Conservation (phyloP, 2,113 vertebrate genomes). For the Perognathus longimembris region DNA sequence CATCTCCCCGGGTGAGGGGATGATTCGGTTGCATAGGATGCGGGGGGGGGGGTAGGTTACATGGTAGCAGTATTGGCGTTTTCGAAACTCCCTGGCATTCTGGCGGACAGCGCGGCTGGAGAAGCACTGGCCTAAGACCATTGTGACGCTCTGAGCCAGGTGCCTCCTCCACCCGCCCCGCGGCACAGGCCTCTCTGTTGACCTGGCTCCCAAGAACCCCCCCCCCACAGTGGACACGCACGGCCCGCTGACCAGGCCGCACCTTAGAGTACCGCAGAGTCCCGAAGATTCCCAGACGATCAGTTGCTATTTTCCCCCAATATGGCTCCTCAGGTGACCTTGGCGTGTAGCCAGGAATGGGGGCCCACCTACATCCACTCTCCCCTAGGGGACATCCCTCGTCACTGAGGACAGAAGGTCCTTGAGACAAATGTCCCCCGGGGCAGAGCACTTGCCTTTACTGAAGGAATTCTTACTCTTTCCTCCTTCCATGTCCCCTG, state of each 20-base stretch:
- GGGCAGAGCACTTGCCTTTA: neutral
- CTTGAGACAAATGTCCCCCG: fast-evolving
- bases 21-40: fast-evolving
- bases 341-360: neutral
- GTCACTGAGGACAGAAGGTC: neutral
- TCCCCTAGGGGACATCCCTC: neutral
- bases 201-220: neutral
- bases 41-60: neutral
- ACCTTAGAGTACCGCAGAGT: neutral
- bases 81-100: neutral
- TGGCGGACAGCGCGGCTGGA: neutral
- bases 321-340: neutral
- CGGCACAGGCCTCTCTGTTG: fast-evolving
- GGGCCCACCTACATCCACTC: fast-evolving
- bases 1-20: neutral
- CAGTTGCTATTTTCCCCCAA: neutral
- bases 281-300: neutral
- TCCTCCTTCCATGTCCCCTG: neutral
- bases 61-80: too few relatives aligned
- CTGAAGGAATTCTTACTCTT: fast-evolving
- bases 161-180: fast-evolving
- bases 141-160: neutral
- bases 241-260: neutral
- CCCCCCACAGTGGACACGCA: neutral
- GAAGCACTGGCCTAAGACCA: too few relatives aligned